These are phyloP conservation scores for Paelopatides confundens DNA, from an alignment of 53 echinoderm and acorn worm genomes.

Conservation along the genomic window DNA sequence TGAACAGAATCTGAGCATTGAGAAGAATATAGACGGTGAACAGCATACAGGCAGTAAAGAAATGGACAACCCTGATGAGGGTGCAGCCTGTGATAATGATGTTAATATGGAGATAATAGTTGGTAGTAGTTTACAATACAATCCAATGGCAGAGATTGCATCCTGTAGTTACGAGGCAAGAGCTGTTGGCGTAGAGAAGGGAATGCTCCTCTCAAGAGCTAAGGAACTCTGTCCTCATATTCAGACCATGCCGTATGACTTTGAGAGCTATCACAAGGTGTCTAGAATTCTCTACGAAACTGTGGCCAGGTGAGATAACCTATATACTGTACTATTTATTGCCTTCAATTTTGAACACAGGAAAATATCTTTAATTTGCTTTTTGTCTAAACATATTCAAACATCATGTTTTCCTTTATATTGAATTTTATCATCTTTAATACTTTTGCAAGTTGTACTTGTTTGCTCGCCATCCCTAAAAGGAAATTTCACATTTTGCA, in stretches of 20 bases:
- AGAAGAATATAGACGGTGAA: not conserved
- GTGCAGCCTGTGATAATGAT: not conserved
- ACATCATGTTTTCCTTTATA: not conserved
- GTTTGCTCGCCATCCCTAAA: too few relatives aligned
- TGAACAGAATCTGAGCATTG: not conserved
- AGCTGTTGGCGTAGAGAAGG: conserved; percentile 81
- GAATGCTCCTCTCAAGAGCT: conserved; percentile 91
- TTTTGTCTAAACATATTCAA: not conserved
- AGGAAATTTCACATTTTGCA: not conserved
- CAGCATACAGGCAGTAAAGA: not conserved
- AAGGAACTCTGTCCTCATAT: conserved; percentile 86
- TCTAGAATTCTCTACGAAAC: conserved; percentile 88
- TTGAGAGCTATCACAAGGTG: conserved; percentile 90
- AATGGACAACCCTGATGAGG: not conserved
- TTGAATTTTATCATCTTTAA: too few relatives aligned
- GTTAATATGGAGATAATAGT: not conserved
- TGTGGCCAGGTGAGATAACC: conserved; percentile 76
- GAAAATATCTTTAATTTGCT: not conserved
- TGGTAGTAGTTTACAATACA: conserved; percentile 2
- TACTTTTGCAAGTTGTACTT: too few relatives aligned
- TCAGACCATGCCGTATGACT: conserved; percentile 93
- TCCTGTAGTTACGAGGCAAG: conserved; percentile 98
- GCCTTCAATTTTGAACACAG: not conserved
- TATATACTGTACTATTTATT: too few relatives aligned
- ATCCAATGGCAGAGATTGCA: conserved; percentile 93